Conservation (phyloP, 2,113 vertebrate species). For the Orcinus orca region DNA sequence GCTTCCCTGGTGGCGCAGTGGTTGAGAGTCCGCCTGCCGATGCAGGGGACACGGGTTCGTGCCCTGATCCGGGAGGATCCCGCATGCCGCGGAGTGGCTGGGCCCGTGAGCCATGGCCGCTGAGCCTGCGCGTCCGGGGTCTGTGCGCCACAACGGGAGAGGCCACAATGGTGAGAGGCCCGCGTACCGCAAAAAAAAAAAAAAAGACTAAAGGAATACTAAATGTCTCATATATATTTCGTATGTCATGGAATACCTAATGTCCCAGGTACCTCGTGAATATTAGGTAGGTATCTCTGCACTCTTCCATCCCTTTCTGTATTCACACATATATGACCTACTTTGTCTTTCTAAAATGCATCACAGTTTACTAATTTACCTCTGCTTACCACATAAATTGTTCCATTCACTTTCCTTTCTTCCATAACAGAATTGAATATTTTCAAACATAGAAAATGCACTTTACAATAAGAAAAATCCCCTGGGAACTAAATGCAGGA, state of each 20-base stretch:
- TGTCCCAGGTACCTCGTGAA: neutral
- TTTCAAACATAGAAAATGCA: neutral
- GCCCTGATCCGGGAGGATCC: too few relatives aligned
- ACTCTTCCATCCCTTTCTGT: neutral
- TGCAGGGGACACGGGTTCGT: too few relatives aligned
- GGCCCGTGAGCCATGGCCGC: too few relatives aligned
- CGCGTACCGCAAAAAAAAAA: too few relatives aligned
- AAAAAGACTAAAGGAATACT: neutral
- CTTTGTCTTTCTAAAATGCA: neutral
- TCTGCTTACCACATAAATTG: neutral
- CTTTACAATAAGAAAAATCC: neutral
- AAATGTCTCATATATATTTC: neutral
- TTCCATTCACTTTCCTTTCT: neutral
- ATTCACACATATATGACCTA: neutral
- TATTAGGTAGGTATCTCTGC: neutral
- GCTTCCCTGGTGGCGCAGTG: too few relatives aligned
- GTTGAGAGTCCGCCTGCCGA: too few relatives aligned
- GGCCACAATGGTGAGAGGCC: too few relatives aligned
- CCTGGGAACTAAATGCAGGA: neutral
- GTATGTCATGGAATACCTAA: slow-evolving; percentile 2
- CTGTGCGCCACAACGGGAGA: too few relatives aligned
- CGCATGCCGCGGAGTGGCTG: too few relatives aligned
- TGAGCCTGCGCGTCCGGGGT: too few relatives aligned
- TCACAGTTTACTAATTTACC: neutral
- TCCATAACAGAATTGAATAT: neutral